Evolutionary conservation across 2,797 vertebrate species (phyloP), one percentile per base, ranked within the genome.

Genomic region (Chaetodon trifasciatus): DNA sequence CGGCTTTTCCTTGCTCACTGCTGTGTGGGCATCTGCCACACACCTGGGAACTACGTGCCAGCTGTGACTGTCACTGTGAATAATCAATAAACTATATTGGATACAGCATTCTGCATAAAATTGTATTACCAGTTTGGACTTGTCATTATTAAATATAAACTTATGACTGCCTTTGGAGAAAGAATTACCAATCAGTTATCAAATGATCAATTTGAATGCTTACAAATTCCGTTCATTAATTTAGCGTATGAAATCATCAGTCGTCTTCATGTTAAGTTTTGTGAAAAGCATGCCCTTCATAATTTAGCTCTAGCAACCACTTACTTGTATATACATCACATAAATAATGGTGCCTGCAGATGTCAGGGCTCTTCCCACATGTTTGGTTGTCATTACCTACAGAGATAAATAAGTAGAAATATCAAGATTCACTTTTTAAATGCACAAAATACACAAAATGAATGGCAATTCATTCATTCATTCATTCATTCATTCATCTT

Each of bases 11-110:
- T 65, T 68, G 47, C 83, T 85, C 86, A 67, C 81, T 79, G 85
- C 81, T 86, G 77, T 82, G 79, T 75, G 64, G 81, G 77, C 82
- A 89, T 88, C 73, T 88, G 84, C 62, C 74, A 40, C 63, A 73
- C 77, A 82, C 76, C 60, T 74, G 58, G 56, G 66, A 83, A 64
- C 78, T 42, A 35, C 72, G 78, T 47, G 57, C 76, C 76, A 72
- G 76, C 77, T 79, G 58, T 80, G 75, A 86, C 74, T 74, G 78
- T 69, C 77, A 78, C 60, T 15, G 9, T 47, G 42, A 19, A 70
- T 58, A 63, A 87, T 86, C 67, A 74, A 75, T 86, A 53, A 61
- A 58, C 37, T 40, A 57, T 44, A 47, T 5, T 23, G 47, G n/a
- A 42, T 44, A 19, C n/a, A 58, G 42, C 21, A 67, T 19, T 44